Evolutionary conservation across 1,140 invertebrate species (phyloP).

Genomic region (Dendroctonus ponderosae): DNA sequence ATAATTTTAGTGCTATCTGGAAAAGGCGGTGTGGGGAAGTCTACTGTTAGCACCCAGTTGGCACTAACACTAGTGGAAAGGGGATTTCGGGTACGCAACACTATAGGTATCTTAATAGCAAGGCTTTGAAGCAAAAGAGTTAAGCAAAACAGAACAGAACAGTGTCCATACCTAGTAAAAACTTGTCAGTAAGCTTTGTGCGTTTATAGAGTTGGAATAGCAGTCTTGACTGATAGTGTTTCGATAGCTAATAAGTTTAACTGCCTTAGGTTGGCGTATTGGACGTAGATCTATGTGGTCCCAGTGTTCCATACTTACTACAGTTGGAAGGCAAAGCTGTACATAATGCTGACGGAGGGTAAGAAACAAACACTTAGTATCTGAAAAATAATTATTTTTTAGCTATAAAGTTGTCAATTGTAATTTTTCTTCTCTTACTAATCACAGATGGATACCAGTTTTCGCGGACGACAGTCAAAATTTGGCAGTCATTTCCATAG

Average conservation of each 20-base stretch:
- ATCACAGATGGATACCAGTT: constrained; percentile 79
- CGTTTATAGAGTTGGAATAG: no score
- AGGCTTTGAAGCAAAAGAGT: no score
- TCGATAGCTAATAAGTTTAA: constrained; percentile 4
- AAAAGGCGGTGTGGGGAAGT: constrained; percentile 98
- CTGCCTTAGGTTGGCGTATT: constrained; percentile 73
- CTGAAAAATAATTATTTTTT: not conserved
- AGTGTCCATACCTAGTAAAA: no score
- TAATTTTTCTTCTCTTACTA: constrained; percentile 11
- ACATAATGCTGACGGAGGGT: constrained; percentile 68
- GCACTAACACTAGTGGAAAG: constrained; percentile 77
- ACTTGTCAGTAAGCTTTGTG: no score
- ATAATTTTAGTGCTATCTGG: constrained; percentile 93
- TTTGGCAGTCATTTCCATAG: constrained; percentile 89
- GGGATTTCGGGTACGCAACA: constrained; percentile 72
- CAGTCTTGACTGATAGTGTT: not conserved
- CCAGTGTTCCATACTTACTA: constrained; percentile 71
- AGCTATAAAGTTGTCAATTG: not conserved
- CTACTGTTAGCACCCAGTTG: constrained; percentile 85
- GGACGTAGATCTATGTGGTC: constrained; percentile 93
- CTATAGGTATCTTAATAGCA: no score
- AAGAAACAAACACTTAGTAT: constrained; percentile 12
- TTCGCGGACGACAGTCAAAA: constrained; percentile 84
- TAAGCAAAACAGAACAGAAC: no score
- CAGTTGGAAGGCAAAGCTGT: constrained; percentile 74